These are phyloP conservation scores for Trichosurus vulpecula DNA, from an alignment of 2,797 vertebrate species.

Conservation along the genomic window DNA sequence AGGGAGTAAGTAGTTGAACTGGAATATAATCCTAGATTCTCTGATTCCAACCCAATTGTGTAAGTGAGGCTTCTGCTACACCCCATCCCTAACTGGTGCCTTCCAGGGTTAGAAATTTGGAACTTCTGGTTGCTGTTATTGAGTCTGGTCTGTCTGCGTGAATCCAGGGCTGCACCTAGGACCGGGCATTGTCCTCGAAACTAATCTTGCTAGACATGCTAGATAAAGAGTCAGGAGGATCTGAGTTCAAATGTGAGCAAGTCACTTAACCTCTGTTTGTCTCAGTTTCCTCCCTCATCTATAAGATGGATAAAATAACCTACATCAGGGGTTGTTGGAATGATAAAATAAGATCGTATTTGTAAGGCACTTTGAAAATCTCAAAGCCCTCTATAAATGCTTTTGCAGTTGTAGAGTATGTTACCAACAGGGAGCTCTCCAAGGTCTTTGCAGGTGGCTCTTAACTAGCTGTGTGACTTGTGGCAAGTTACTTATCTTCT, in stretches of 20 bases:
- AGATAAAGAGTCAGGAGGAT: not conserved
- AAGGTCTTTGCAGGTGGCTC: not conserved
- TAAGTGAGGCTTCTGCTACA: not conserved
- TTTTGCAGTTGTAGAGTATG: not conserved
- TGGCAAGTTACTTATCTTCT: not conserved
- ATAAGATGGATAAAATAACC: not conserved
- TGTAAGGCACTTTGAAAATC: not conserved
- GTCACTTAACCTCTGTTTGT: no score
- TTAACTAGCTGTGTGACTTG: not conserved
- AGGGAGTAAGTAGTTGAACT: not conserved
- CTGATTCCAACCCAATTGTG: not conserved
- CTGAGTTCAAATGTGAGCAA: not conserved
- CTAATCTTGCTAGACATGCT: not conserved
- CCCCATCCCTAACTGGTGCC: accelerated
- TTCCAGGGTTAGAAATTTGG: not conserved
- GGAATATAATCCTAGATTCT: not conserved
- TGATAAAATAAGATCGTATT: not conserved
- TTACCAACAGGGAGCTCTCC: not conserved
- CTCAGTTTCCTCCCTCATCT: not conserved
- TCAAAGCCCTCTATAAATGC: not conserved
- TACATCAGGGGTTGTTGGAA: not conserved
- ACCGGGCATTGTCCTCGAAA: not conserved
- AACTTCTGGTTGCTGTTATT: not conserved
- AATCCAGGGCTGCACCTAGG: not conserved
- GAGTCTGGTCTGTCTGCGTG: not conserved